Base-by-base conservation (phyloP, 2,888 invertebrate species). In the Halictus ligatus region DNA sequence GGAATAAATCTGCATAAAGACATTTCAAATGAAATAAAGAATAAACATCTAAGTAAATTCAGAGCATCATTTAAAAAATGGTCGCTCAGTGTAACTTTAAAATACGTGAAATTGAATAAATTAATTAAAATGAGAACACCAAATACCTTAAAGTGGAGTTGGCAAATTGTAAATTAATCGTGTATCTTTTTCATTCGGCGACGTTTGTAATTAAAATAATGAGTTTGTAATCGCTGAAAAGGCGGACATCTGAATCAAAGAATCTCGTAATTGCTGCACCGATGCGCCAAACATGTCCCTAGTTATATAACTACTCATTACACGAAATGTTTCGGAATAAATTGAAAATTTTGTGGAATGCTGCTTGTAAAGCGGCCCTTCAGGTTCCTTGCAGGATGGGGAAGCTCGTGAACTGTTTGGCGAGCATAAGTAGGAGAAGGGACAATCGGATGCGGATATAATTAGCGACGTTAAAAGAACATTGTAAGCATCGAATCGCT, bases 341-440 rank as follows among this genome's bases (percentile, higher is more conserved):
- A 50, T 50, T n/a, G 60, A 29, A 76, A 81, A 25, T 64, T 50
- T 29, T 46, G 40, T 69, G 75, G 48, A 75, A 54, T 50, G 35
- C 15, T 58, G 25, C 72, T 35, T 43, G 4, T 21, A 8, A 25
- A 43, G 35, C 50, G 35, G 46, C 25, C 50, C 73, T 75, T 35
- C 25, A 43, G 58, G 40, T 77, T 58, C 58, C 54, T 58, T 54
- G 54, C 43, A 7, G 29, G n/a, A 25, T 18, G 40, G 29, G n/a
- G 40, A 48, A 67, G 25, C 72, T 48, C 35, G 48, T 18, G 25
- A 64, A 60, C 69, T 21, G 40, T 29, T 15, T 43, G n/a, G 46
- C n/a, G 43, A 46, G 29, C 50, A 15, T 69, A 43, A 29, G 29
- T n/a, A 7, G 21, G 21, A 18, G 15, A 46, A 35, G 7, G 21